These are phyloP conservation scores for Melinaea menophilus DNA, from an alignment of 2,888 invertebrate genomes.

Conservation along the genomic window DNA sequence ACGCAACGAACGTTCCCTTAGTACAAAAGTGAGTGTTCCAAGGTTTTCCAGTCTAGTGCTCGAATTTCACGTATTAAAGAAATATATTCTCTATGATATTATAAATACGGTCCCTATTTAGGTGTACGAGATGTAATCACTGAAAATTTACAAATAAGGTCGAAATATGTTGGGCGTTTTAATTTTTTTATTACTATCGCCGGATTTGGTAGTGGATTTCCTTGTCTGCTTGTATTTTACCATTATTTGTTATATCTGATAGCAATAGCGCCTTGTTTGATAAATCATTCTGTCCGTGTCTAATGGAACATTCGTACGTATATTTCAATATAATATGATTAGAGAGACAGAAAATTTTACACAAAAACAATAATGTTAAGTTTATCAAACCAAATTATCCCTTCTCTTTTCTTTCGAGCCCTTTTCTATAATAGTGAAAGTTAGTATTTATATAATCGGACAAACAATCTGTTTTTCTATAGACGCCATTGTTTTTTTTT, in stretches of 20 bases:
- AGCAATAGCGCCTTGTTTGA: too few species aligned
- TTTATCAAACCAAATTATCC: too few species aligned
- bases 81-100: slow-evolving; percentile 32
- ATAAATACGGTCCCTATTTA: slow-evolving; percentile 25
- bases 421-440: slow-evolving; percentile 9
- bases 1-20: slow-evolving; percentile 26
- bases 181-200: slow-evolving; percentile 19
- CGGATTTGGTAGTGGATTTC: slow-evolving; percentile 35
- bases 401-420: neutral
- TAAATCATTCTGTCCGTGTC: too few species aligned
- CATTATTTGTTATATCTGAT: slow-evolving; percentile 17
- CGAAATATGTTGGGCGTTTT: slow-evolving; percentile 19
- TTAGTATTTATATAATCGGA: slow-evolving; percentile 3
- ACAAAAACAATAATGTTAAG: too few species aligned
- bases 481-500: too few species aligned
- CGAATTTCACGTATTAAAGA: slow-evolving; percentile 26
- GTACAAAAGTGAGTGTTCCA: slow-evolving; percentile 41
- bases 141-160: slow-evolving; percentile 23
- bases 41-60: slow-evolving; percentile 35
- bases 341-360: too few species aligned
- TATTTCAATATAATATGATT: too few species aligned
- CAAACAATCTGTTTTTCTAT: neutral
- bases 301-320: too few species aligned
- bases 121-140: neutral
- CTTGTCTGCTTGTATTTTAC: slow-evolving; percentile 32